A percentile compares a stretch with the other conserved stretches of the same genome.
Evolutionary conservation across 1,140 invertebrate species (phyloP).

Genomic region (Brachionus sp.): DNA sequence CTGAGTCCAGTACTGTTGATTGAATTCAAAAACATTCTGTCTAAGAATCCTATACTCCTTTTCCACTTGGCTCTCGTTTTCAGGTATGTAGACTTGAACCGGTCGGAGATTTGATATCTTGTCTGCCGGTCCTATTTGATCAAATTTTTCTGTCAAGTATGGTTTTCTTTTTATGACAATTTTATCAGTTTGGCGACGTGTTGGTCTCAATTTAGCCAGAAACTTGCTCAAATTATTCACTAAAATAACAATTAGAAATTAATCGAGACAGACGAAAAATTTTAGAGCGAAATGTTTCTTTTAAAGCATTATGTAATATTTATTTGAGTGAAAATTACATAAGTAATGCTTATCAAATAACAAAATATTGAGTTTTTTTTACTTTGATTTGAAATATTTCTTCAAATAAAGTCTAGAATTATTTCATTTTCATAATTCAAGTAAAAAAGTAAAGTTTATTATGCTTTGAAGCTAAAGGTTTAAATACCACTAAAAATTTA

Average conservation of each 20-base stretch:
- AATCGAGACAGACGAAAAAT: background rate
- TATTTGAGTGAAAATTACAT: background rate
- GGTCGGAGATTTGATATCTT: slow-evolving; percentile 17
- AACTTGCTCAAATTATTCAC: background rate
- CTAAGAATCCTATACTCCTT: background rate
- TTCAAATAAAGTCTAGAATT: background rate
- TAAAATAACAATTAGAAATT: background rate
- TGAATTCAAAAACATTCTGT: slow-evolving; percentile 25
- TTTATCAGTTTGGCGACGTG: background rate
- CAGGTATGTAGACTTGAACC: background rate
- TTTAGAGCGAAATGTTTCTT: background rate
- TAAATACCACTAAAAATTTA: no score
- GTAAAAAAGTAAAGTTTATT: background rate
- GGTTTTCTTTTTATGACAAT: background rate
- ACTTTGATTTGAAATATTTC: background rate
- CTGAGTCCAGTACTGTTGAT: slow-evolving; percentile 44
- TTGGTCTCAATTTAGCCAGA: no score
- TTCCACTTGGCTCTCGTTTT: slow-evolving; percentile 9
- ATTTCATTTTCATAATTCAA: background rate
- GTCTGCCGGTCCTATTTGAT: slow-evolving; percentile 20
- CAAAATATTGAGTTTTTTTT: background rate
- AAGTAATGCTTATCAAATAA: background rate
- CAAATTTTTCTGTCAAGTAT: background rate
- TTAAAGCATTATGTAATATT: background rate
- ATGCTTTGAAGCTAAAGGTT: no score